phyloP scores from a whole-genome alignment of 1,140 invertebrate species.

The Solenopsis invicta region DNA sequence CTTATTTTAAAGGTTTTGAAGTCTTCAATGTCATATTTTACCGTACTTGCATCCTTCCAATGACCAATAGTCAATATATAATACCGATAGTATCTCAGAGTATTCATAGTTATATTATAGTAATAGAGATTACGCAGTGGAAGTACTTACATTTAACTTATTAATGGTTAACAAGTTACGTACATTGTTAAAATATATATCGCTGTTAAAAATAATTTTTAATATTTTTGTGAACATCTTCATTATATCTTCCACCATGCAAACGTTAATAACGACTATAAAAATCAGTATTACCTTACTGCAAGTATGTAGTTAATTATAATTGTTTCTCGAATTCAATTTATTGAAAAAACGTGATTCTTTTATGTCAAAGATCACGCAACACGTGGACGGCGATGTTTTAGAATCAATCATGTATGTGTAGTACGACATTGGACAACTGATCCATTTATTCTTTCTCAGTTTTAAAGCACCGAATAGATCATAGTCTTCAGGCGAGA shows the following conservation, averaged over 20 bases:
- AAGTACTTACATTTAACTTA: background rate
- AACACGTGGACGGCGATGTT: background rate
- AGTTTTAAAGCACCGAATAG: constrained; percentile 70
- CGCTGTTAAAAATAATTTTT: background rate
- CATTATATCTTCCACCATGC: background rate
- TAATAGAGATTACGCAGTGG: background rate
- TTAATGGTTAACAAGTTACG: background rate
- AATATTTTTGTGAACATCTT: constrained; percentile 6
- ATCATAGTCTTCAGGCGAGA: constrained; percentile 59
- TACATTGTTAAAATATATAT: background rate
- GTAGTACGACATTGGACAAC: constrained; percentile 55
- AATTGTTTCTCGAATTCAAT: too few species aligned
- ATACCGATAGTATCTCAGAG: constrained; percentile 4
- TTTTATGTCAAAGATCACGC: constrained; percentile 23
- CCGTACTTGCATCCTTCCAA: constrained; percentile 32
- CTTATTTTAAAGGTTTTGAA: constrained; percentile 31
- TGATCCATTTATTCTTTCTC: constrained; percentile 69
- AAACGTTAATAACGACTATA: background rate
- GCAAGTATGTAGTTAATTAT: constrained; percentile 30
- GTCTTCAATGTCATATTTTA: constrained; percentile 42
- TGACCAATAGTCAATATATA: background rate
- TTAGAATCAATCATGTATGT: background rate
- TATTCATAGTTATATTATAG: background rate
- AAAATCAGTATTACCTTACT: constrained; percentile 23
- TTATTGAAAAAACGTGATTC: background rate